Evolutionary conservation across 2,113 vertebrate genomes (phyloP).

Genomic region (Globicephala melas): DNA sequence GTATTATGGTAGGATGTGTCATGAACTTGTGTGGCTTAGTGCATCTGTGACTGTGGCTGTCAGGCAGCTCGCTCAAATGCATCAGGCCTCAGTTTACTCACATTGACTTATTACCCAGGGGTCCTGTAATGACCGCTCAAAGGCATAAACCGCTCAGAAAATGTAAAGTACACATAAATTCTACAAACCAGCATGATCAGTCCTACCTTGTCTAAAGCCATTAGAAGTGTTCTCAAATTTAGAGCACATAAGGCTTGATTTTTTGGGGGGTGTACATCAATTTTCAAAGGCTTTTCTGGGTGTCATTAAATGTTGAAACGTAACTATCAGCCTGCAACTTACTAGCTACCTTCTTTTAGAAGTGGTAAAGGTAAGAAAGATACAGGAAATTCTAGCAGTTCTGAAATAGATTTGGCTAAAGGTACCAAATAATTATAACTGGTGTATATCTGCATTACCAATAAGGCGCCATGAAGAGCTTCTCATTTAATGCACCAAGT

Average conservation of each 20-base stretch:
- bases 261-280: background rate
- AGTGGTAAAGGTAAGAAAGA: background rate
- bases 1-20: too few relatives aligned
- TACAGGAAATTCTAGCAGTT: background rate
- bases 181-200: background rate
- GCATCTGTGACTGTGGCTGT: too few relatives aligned
- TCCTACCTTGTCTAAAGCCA: background rate
- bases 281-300: background rate
- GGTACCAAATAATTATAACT: background rate
- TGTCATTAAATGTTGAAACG: background rate
- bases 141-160: background rate
- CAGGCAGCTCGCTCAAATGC: background rate
- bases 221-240: background rate
- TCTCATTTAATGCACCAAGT: accelerated
- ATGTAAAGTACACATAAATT: background rate
- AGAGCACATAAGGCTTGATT: background rate
- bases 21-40: accelerated
- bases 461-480: background rate
- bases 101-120: background rate
- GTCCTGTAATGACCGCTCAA: background rate
- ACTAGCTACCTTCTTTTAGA: background rate
- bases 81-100: background rate
- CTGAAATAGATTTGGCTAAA: background rate
- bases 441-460: too few relatives aligned
- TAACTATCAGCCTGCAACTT: background rate